Percentiles rank a stretch among this genome's conserved stretches.
phyloP scores from a whole-genome alignment of 2,888 invertebrate genomes.

The Eupithecia vulgata region DNA sequence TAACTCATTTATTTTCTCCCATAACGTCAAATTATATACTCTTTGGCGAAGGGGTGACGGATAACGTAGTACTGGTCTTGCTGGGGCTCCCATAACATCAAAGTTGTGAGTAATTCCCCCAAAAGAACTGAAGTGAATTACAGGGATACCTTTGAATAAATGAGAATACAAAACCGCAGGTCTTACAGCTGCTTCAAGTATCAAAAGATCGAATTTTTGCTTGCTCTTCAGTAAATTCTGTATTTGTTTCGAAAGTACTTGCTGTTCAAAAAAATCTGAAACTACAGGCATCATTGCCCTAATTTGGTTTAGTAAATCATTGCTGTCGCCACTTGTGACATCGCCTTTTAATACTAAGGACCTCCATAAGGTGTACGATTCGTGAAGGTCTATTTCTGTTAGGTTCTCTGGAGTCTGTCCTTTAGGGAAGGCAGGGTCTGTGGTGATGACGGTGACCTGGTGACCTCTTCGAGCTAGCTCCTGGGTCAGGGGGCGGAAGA shows the following conservation, averaged over 20 bases:
- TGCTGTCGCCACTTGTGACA: constrained; percentile 18
- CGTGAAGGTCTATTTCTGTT: constrained; percentile 63
- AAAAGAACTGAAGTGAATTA: constrained; percentile 43
- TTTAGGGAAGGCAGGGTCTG: constrained; percentile 64
- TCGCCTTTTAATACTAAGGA: constrained; percentile 18
- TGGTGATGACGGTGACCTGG: constrained; percentile 68
- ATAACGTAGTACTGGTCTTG: constrained; percentile 25
- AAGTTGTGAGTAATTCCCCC: constrained; percentile 5
- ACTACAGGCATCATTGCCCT: constrained; percentile 15
- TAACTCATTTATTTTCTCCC: constrained; percentile 35
- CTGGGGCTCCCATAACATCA: constrained; percentile 32
- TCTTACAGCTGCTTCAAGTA: constrained; percentile 42
- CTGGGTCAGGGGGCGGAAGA: constrained; percentile 65
- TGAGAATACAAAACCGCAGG: constrained; percentile 40
- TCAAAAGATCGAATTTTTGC: constrained; percentile 43
- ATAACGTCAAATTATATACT: constrained; percentile 28
- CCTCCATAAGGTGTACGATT: constrained; percentile 52
- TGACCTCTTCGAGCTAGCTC: constrained; percentile 73
- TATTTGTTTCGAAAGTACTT: constrained; percentile 27
- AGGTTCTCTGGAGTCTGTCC: constrained; percentile 59
- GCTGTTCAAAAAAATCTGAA: constrained; percentile 15
- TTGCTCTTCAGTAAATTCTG: constrained; percentile 33
- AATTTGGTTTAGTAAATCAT: constrained; percentile 26
- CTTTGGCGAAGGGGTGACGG: constrained; percentile 20
- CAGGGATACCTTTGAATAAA: constrained; percentile 42